phyloP scores from a whole-genome alignment of 2,113 vertebrate genomes.

The Lichenostomus cassidix region DNA sequence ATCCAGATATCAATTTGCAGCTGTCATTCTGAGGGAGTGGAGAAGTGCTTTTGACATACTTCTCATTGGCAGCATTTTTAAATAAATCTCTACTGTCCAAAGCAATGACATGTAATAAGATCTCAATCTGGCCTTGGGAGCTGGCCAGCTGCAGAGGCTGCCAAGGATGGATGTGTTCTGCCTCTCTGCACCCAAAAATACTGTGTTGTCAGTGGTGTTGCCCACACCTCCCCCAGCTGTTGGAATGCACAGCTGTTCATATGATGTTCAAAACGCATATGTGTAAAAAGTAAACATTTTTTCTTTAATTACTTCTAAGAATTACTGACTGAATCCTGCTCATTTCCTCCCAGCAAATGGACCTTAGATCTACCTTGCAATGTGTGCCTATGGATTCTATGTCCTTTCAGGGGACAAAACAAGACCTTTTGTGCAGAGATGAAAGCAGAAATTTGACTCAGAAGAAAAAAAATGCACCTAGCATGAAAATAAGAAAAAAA shows the following conservation, averaged over 20 bases:
- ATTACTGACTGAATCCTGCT: neutral
- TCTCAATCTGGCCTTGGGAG: neutral
- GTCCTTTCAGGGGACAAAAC: neutral
- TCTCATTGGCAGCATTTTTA: neutral
- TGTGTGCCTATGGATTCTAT: rapidly evolving
- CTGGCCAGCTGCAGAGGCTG: neutral
- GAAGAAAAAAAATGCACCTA: neutral
- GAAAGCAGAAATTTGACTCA: neutral
- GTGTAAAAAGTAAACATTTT: neutral
- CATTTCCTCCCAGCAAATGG: neutral
- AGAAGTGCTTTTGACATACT: neutral
- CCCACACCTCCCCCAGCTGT: neutral
- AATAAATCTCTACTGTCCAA: constrained; percentile 5
- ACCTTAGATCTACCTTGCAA: neutral
- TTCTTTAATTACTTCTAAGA: neutral
- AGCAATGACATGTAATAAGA: neutral
- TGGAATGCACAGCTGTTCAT: neutral
- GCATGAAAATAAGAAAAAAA: neutral
- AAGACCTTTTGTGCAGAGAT: neutral
- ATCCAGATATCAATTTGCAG: neutral
- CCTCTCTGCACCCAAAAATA: neutral
- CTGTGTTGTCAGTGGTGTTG: rapidly evolving
- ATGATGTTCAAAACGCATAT: neutral
- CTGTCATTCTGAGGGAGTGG: neutral
- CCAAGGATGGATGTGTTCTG: neutral